Conservation (phyloP, 2,888 invertebrate species). For the Zeuzera pyrina region DNA sequence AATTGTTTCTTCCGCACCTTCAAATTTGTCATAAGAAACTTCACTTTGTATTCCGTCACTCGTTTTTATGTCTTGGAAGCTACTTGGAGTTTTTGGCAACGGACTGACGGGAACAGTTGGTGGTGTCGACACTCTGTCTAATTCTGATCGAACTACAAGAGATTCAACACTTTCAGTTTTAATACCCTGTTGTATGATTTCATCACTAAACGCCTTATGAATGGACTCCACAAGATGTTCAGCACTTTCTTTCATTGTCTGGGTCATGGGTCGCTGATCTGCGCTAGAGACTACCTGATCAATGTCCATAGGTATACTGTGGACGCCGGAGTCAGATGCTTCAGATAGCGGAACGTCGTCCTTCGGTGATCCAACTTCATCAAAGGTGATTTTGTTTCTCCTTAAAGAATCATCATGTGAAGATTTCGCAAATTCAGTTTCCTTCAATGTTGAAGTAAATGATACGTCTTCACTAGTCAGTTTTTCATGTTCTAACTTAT, state of each 20-base stretch:
- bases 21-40: constrained; percentile 52
- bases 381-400: constrained; percentile 11
- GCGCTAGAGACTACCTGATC: constrained; percentile 15
- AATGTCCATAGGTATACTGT: constrained; percentile 36
- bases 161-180: constrained; percentile 47
- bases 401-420: background rate
- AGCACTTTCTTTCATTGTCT: constrained; percentile 30
- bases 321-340: constrained; percentile 39
- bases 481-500: constrained; percentile 18
- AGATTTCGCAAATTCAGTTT: constrained; percentile 11
- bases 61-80: constrained; percentile 50
- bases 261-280: constrained; percentile 15
- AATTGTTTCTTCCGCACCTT: constrained; percentile 58
- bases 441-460: constrained; percentile 24
- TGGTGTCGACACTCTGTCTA: constrained; percentile 71
- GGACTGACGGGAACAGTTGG: constrained; percentile 82
- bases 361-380: constrained; percentile 25
- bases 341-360: constrained; percentile 35
- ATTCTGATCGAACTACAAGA: constrained; percentile 25
- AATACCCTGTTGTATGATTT: constrained; percentile 56
- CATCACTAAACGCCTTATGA: constrained; percentile 51
- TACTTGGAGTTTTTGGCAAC: constrained; percentile 49
- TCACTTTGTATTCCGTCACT: constrained; percentile 55
- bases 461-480: constrained; percentile 17
- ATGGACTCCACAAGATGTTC: constrained; percentile 45